Conservation (phyloP, 2,888 invertebrate genomes). For the Poecilobothrus nobilitatus region DNA sequence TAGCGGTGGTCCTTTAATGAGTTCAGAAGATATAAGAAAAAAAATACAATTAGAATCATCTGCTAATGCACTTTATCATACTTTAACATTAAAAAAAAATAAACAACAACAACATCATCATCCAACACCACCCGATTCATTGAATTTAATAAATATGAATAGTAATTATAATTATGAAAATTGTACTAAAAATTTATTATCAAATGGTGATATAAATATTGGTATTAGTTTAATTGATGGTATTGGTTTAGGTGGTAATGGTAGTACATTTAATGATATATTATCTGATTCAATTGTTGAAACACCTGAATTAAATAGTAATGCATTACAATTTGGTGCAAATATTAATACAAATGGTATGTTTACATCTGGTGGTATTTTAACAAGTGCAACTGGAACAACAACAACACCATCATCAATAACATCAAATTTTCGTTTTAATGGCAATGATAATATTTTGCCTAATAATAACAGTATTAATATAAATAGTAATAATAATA, state of each 20-base stretch:
- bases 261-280: neutral
- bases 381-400: conserved; percentile 6
- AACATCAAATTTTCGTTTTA: conserved; percentile 1
- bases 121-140: neutral
- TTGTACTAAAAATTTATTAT: neutral
- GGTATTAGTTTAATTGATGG: neutral
- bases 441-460: neutral
- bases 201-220: neutral
- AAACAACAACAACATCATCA: neutral
- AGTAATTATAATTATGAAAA: neutral
- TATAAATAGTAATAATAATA: neutral
- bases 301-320: neutral
- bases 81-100: neutral
- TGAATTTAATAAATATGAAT: neutral
- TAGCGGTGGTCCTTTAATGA: neutral
- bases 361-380: neutral
- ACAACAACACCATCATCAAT: neutral
- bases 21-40: neutral
- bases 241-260: neutral
- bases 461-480: neutral
- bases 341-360: no score
- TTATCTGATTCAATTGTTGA: conserved; percentile 1
- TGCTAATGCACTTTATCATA: neutral
- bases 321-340: neutral
- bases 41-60: conserved; percentile 8